These are phyloP conservation scores for Troides aeacus DNA, from an alignment of 2,888 invertebrate species.

Conservation along the genomic window DNA sequence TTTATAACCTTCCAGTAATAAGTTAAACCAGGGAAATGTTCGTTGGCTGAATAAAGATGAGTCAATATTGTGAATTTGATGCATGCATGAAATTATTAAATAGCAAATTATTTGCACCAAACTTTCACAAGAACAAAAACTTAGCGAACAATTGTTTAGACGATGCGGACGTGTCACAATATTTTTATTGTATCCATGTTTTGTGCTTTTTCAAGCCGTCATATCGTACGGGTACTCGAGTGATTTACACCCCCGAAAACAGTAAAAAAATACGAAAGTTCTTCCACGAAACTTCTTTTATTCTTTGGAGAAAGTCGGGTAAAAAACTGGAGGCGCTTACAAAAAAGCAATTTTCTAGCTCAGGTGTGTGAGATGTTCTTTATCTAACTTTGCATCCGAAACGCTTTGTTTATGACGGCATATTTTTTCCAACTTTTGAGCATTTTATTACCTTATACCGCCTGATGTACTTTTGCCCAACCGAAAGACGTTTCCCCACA, in stretches of 20 bases:
- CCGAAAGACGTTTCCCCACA: constrained; percentile 55
- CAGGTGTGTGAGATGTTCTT: constrained; percentile 81
- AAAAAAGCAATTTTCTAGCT: constrained; percentile 81
- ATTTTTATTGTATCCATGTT: constrained; percentile 71
- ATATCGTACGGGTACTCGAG: constrained; percentile 55
- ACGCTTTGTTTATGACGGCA: constrained; percentile 75
- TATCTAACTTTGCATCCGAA: constrained; percentile 81
- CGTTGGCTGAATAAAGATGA: constrained; percentile 43
- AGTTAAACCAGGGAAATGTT: constrained; percentile 56
- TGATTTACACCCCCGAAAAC: constrained; percentile 64
- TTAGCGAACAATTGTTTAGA: constrained; percentile 49
- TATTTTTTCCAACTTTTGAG: constrained; percentile 77
- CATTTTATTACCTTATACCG: constrained; percentile 74
- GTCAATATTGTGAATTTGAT: constrained; percentile 40
- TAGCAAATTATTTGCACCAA: constrained; percentile 37
- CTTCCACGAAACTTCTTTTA: constrained; percentile 76
- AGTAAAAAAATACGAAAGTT: constrained; percentile 62
- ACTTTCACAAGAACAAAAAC: constrained; percentile 56
- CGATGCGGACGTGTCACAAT: constrained; percentile 61
- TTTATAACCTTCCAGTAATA: constrained; percentile 69
- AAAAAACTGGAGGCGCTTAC: constrained; percentile 78
- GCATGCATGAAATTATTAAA: constrained; percentile 34
- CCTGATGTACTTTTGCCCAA: constrained; percentile 58
- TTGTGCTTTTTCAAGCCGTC: constrained; percentile 61
- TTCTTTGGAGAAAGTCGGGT: constrained; percentile 76